Percentiles rank a stretch among this genome's conserved stretches.
These are phyloP conservation scores for Meloe dianella DNA, from an alignment of 2,888 invertebrate genomes.

Conservation along the genomic window DNA sequence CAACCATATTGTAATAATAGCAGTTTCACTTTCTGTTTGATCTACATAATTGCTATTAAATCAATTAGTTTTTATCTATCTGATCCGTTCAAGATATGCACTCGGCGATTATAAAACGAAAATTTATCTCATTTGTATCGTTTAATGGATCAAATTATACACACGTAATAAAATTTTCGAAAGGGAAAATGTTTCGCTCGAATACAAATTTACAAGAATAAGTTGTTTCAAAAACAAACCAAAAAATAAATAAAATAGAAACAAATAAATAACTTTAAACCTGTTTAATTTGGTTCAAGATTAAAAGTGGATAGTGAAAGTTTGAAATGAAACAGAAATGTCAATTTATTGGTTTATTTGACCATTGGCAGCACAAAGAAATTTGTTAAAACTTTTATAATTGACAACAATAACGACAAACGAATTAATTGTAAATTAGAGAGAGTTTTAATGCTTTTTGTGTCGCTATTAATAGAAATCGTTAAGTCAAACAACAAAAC, in stretches of 20 bases:
- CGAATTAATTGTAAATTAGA: not conserved
- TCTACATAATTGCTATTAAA: not conserved
- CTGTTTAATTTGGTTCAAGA: conserved; percentile 13
- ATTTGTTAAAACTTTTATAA: not conserved
- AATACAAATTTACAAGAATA: not conserved
- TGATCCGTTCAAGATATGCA: not conserved
- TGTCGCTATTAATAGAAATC: not conserved
- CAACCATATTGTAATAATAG: not conserved
- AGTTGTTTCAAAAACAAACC: not conserved
- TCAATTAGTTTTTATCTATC: too few species aligned
- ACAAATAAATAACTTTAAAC: not conserved
- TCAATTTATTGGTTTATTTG: conserved; percentile 5
- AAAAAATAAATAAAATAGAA: not conserved
- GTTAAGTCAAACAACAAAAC: not conserved
- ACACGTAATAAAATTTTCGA: conserved; percentile 6
- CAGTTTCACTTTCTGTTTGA: not conserved
- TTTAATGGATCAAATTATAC: not conserved
- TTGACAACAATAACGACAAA: not conserved
- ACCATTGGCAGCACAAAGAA: not conserved
- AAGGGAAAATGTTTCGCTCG: conserved; percentile 12
- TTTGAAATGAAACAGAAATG: conserved; percentile 7
- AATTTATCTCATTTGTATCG: not conserved
- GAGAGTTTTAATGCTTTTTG: not conserved
- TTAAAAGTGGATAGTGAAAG: conserved; percentile 10
- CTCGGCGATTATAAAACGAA: not conserved